Evolutionary conservation across 2,888 invertebrate genomes (phyloP), one percentile per base, ranked within the genome.

Genomic region (Masnerella sp.): DNA sequence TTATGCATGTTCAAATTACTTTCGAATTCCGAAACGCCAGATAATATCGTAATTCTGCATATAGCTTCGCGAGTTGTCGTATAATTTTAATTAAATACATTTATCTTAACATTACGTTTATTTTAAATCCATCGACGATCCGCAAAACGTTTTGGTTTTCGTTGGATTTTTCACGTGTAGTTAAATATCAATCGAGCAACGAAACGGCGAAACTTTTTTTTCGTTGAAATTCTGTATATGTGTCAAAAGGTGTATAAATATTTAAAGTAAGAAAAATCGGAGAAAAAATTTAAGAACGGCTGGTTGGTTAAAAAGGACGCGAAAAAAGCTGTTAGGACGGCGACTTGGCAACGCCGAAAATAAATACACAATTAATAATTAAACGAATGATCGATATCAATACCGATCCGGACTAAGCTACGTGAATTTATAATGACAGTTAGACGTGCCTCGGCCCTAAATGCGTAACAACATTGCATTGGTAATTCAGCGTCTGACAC

Each of bases 401-500:
- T 56, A 43, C 47, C 62, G 36, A 56, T 49, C 49, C 56, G 52
- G 43, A 62, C 56, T 25, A 42, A 62, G 36, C 47, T 40, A 47
- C 5, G 49, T 49, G 65, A 72, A 65, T 72, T 36, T 51, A 59
- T 59, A 65, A 65, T 65, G 28, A n/a, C 32, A 40, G 30, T 20
- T 38, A 72, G 32, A 72, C 65, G 71, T 72, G 70, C 64, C 12
- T 70, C 49, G 64, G 62, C 38, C 70, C 62, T 70, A 70, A 70
- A 70, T 70, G 70, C 64, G 52, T 64, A 64, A 69, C 62, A 64
- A 69, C 64, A 54, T 40, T 32, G 40, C 62, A 72, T 65, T 69
- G 58, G 45, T 58, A 69, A 74, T 69, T 74, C 69, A 65, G 58
- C 49, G 64, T 69, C 64, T 69, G 56, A 74, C 74, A 61, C 65